These are phyloP conservation scores for Silvanus unidentatus DNA, from an alignment of 2,888 invertebrate species.

Conservation along the genomic window DNA sequence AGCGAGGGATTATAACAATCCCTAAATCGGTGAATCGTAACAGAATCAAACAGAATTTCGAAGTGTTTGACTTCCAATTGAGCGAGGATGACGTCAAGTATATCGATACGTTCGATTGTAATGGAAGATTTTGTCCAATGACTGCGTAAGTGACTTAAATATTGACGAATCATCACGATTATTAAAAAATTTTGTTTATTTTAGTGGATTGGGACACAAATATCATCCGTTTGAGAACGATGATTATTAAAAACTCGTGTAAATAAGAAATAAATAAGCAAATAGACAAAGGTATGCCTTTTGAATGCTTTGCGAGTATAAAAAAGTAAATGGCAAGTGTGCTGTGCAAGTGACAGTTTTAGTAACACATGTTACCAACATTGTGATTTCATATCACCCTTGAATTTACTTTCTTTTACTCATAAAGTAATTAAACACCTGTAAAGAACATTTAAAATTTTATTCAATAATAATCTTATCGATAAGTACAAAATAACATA, in stretches of 20 bases:
- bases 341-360: too few relatives aligned
- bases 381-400: too few relatives aligned
- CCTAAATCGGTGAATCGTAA: slow-evolving; percentile 75
- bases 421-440: too few relatives aligned
- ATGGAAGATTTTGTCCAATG: slow-evolving; percentile 54
- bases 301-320: too few relatives aligned
- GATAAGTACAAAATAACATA: slow-evolving; percentile 4
- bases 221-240: slow-evolving; percentile 56
- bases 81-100: slow-evolving; percentile 58
- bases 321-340: too few relatives aligned
- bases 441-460: too few relatives aligned
- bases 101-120: slow-evolving; percentile 65
- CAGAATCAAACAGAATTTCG: slow-evolving; percentile 62
- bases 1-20: slow-evolving; percentile 67
- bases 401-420: too few relatives aligned
- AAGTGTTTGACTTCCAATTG: slow-evolving; percentile 70
- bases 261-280: too few relatives aligned
- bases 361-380: too few relatives aligned
- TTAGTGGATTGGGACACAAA: slow-evolving; percentile 54
- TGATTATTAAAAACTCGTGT: slow-evolving; percentile 54
- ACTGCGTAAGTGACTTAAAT: slow-evolving; percentile 49
- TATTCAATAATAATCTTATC: too few relatives aligned
- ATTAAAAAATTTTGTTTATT: slow-evolving; percentile 24
- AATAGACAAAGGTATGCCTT: too few relatives aligned
- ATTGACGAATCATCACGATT: neutral